Conservation (phyloP, 2,888 invertebrate genomes). For the Aelia acuminata region DNA sequence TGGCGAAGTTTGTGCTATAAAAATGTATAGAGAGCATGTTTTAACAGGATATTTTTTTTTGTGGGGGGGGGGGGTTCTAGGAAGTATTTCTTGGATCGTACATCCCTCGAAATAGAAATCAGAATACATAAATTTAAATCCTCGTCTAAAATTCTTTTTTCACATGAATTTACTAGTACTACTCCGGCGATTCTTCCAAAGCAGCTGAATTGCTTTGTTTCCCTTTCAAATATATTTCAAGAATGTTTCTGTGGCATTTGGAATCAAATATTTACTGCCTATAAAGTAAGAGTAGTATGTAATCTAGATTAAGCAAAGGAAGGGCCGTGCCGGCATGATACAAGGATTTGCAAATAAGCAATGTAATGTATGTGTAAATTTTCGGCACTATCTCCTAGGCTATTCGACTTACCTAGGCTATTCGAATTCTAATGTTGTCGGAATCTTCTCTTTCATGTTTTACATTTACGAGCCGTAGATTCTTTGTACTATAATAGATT, state of each 20-base stretch:
- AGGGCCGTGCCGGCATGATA: neutral
- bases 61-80: too few species aligned
- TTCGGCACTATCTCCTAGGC: neutral
- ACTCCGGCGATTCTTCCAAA: too few species aligned
- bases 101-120: too few species aligned
- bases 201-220: neutral
- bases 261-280: neutral
- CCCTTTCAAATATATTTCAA: neutral
- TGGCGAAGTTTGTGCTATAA: too few species aligned
- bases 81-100: too few species aligned
- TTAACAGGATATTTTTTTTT: too few species aligned
- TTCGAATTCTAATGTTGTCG: neutral
- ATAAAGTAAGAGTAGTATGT: neutral
- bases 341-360: neutral
- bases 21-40: too few species aligned
- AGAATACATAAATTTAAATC: too few species aligned
- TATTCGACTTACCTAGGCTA: neutral
- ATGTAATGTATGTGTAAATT: neutral
- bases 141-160: too few species aligned
- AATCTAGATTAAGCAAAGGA: conserved; percentile 2
- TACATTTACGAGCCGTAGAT: neutral
- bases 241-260: neutral
- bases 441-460: neutral
- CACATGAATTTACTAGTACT: too few species aligned
- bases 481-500: too few species aligned